Percentiles rank a stretch among this genome's conserved stretches.
Conservation (phyloP, 2,888 invertebrate species). For the Pegoplata infirma region DNA sequence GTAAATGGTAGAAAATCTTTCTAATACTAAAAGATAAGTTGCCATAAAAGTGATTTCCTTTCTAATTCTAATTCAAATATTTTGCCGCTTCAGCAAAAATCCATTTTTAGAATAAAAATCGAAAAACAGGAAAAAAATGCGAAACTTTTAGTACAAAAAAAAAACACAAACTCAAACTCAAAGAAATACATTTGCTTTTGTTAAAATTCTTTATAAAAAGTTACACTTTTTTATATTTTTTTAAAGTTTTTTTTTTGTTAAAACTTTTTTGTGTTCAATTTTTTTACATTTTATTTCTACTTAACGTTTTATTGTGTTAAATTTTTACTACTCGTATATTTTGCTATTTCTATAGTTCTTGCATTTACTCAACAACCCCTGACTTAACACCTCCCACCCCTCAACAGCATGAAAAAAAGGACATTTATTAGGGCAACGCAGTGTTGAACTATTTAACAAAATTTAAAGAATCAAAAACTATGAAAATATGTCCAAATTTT, state of each 20-base stretch:
- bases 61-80: constrained; percentile 63
- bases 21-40: constrained; percentile 60
- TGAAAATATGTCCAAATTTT: no score
- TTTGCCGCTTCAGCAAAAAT: constrained; percentile 63
- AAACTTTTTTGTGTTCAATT: constrained; percentile 30
- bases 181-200: constrained; percentile 59
- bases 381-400: neutral
- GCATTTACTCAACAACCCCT: constrained; percentile 10
- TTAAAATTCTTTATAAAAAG: constrained; percentile 57
- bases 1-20: constrained; percentile 57
- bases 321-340: constrained; percentile 45
- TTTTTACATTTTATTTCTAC: constrained; percentile 52
- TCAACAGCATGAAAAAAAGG: constrained; percentile 4
- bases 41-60: constrained; percentile 62
- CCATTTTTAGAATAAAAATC: constrained; percentile 58
- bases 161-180: constrained; percentile 34
- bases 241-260: constrained; percentile 26
- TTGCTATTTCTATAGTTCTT: constrained; percentile 11
- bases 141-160: neutral
- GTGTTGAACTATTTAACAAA: no score
- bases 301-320: constrained; percentile 57
- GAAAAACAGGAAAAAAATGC: constrained; percentile 13
- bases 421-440: no score
- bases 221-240: constrained; percentile 32
- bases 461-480: no score